A percentile compares a stretch with the other conserved stretches of the same genome.
Conservation (phyloP, 1,140 invertebrate genomes). For the Drosophila micromelanica region DNA sequence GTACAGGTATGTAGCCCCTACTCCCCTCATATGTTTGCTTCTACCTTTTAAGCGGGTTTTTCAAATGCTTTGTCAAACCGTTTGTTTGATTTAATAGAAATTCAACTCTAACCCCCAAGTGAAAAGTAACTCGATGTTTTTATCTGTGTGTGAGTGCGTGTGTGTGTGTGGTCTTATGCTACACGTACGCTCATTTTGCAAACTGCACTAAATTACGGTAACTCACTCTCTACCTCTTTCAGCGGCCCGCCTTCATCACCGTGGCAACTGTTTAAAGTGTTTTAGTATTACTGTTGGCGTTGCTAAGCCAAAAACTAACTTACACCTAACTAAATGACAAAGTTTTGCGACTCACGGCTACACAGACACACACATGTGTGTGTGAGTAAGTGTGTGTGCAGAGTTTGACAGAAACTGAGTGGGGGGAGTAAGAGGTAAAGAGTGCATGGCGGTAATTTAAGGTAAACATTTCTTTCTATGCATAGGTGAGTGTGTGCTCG, state of each 20-base stretch:
- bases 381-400: background rate
- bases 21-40: too few relatives aligned
- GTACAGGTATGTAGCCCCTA: background rate
- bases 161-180: constrained; percentile 33
- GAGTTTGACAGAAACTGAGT: background rate
- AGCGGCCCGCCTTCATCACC: constrained; percentile 6
- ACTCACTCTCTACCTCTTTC: constrained; percentile 43
- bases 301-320: constrained; percentile 79
- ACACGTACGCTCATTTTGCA: constrained; percentile 76
- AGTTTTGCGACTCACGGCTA: constrained; percentile 58
- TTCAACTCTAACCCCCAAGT: constrained; percentile 36
- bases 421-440: background rate
- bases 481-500: constrained; percentile 19
- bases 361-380: constrained; percentile 6
- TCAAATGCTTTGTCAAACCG: constrained; percentile 22
- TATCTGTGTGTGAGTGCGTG: constrained; percentile 21
- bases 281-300: constrained; percentile 63
- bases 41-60: constrained; percentile 12
- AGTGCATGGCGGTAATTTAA: constrained; percentile 55
- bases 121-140: constrained; percentile 32
- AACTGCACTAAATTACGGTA: constrained; percentile 76
- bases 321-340: constrained; percentile 80
- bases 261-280: constrained; percentile 69
- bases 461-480: constrained; percentile 62
- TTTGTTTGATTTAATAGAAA: constrained; percentile 48